Base-by-base conservation (phyloP, 2,113 vertebrate genomes). In the Chamaea fasciata region DNA sequence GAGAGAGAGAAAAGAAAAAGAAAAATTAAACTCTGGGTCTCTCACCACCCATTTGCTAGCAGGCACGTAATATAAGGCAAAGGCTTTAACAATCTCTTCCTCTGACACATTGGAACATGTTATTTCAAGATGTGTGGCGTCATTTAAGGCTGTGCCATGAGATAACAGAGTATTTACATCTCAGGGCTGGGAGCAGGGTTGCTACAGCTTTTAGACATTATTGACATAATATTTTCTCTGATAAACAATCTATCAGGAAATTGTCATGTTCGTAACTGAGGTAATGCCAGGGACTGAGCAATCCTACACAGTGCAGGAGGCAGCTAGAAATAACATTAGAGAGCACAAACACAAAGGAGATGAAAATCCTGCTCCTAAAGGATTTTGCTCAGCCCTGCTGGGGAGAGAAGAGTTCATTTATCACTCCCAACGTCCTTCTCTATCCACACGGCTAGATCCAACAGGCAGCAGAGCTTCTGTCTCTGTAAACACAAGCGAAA, bases 41-140 rank as follows among this genome's bases (percentile, higher is more conserved):
- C 91, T 95, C 89, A 92, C 94, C 87, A 90, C 96, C 95, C 91
- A 95, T 89, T 97, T 89, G 96, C 97, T 97, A 93, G 94, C 95
- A 97, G 96, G 96, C 96, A 97, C 96, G 95, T 97, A 96, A 96
- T 47, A 35, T 91, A 85, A 97, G 96, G 96, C 95, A 75, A 97
- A 96, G 4, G n/a, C 93, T 95, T 90, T 80, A 94, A 88, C 88
- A 96, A 27, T 88, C 90, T 95, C 96, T 95, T 94, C 95, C 95
- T 96, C 94, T 90, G 93, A 92, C 94, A 96, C 94, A 96, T 95
- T 93, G 78, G 96, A 96, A 97, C 97, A 97, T 95, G 97, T 97
- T 97, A 96, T 94, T 95, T 97, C 96, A 97, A 95, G 92, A 92
- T 87, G 95, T 78, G 75, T 95, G 96, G 95, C 95, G 93, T 96